phyloP scores from a whole-genome alignment of 1,140 invertebrate genomes.

The Aplysia californica region DNA sequence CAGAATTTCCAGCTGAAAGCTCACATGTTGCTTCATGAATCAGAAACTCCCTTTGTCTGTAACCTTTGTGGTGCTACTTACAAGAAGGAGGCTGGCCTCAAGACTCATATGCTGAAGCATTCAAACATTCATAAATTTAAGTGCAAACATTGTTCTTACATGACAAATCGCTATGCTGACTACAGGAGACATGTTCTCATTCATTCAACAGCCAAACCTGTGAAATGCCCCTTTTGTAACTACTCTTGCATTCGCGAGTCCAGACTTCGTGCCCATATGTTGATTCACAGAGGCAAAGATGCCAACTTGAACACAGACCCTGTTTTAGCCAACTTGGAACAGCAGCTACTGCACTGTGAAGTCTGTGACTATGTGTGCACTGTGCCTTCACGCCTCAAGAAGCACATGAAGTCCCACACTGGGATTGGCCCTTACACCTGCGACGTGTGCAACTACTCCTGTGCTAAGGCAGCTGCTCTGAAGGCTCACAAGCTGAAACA shows the following conservation, averaged over 20 bases:
- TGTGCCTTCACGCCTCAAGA: not conserved
- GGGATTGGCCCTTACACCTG: not conserved
- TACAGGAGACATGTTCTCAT: constrained; percentile 7
- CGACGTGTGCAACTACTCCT: not conserved
- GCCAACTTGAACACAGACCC: not conserved
- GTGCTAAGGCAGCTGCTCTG: not conserved
- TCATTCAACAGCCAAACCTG: constrained; percentile 5
- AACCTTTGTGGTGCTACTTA: constrained; percentile 13
- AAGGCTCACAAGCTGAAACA: not conserved
- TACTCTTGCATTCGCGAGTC: constrained; percentile 22
- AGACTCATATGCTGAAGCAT: constrained; percentile 22
- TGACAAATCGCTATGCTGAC: constrained; percentile 13
- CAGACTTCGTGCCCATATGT: constrained; percentile 11
- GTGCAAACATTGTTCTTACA: constrained; percentile 1
- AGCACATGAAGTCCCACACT: constrained; percentile 12
- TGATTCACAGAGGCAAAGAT: constrained; percentile 1
- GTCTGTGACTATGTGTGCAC: constrained; percentile 13
- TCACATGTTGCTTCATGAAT: constrained; percentile 10
- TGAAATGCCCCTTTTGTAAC: constrained; percentile 11
- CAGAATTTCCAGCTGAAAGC: constrained; percentile 20
- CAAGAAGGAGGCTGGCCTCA: constrained; percentile 21
- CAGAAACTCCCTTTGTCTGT: constrained; percentile 2
- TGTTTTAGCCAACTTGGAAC: not conserved
- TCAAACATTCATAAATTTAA: constrained; percentile 8
- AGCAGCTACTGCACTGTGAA: constrained; percentile 7